These are phyloP conservation scores for Dreissena polymorpha DNA, from an alignment of 1,140 invertebrate species.

Conservation along the genomic window DNA sequence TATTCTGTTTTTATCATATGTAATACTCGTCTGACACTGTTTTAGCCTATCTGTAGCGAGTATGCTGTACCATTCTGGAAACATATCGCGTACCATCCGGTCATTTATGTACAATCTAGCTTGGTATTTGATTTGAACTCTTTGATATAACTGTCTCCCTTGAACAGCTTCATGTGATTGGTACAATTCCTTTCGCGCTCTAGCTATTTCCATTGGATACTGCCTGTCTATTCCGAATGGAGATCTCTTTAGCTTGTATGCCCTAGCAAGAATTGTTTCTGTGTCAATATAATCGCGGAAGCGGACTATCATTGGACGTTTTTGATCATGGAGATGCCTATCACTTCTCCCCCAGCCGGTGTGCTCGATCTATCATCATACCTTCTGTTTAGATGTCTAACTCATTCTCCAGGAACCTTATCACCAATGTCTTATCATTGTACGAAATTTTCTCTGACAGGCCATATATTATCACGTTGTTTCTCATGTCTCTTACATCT, in stretches of 20 bases:
- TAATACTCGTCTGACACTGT: not conserved
- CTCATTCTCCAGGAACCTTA: not conserved
- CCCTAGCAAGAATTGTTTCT: not conserved
- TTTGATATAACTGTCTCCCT: not conserved
- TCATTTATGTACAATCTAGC: not conserved
- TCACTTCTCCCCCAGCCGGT: not conserved
- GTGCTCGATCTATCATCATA: not conserved
- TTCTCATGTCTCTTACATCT: too few species aligned
- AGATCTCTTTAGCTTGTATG: not conserved
- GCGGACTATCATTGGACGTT: not conserved
- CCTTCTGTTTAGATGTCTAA: not conserved
- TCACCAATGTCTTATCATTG: not conserved
- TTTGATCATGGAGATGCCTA: not conserved
- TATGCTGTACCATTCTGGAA: too few species aligned
- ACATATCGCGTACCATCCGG: too few species aligned
- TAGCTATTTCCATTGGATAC: conserved; percentile 1
- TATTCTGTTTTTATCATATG: not conserved
- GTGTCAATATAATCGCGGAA: not conserved
- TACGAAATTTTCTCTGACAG: too few species aligned
- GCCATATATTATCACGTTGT: too few species aligned
- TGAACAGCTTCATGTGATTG: not conserved
- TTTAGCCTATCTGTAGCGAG: not conserved
- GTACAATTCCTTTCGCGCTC: not conserved
- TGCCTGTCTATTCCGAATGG: not conserved
- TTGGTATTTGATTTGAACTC: not conserved